Conservation (phyloP, 2,888 invertebrate genomes). For the Limulus polyphemus region DNA sequence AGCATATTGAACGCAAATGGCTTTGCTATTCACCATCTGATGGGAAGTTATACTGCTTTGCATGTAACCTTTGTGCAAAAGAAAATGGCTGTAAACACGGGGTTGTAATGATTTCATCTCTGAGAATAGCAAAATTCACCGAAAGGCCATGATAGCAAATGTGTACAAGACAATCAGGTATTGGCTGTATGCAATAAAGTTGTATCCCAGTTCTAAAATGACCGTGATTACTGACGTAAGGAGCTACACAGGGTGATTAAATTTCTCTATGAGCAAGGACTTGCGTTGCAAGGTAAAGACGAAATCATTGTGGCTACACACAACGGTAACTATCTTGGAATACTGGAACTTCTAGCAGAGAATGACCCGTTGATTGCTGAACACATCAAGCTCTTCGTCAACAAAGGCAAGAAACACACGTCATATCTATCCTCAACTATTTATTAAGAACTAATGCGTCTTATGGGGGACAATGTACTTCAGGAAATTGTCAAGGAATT, state of each 20-base stretch:
- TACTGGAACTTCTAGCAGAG: conserved; percentile 30
- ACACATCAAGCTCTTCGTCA: conserved; percentile 29
- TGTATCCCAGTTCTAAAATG: too few relatives aligned
- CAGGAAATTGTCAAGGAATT: neutral
- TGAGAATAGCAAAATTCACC: too few relatives aligned
- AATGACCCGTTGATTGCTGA: conserved; percentile 30
- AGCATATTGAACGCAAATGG: too few relatives aligned
- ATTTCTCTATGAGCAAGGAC: conserved; percentile 25
- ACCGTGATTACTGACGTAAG: neutral
- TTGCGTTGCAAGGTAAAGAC: conserved; percentile 29
- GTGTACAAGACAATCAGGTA: too few relatives aligned
- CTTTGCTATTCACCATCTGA: too few relatives aligned
- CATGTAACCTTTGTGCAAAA: too few relatives aligned
- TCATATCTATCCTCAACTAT: conserved; percentile 31
- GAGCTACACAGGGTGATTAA: conserved; percentile 11
- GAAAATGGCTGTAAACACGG: too few relatives aligned
- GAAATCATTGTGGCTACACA: conserved; percentile 27
- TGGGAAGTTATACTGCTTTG: too few relatives aligned
- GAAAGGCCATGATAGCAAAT: too few relatives aligned
- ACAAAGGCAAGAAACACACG: conserved; percentile 28
- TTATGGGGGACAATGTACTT: neutral
- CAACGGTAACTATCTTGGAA: conserved; percentile 32
- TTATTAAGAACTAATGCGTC: conserved; percentile 30
- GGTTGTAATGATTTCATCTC: too few relatives aligned
- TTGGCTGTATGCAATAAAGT: too few relatives aligned